Percentiles rank a stretch among this genome's conserved stretches.
These are phyloP conservation scores for Laticauda colubrina DNA, from an alignment of 2,113 vertebrate species.

Conservation along the genomic window DNA sequence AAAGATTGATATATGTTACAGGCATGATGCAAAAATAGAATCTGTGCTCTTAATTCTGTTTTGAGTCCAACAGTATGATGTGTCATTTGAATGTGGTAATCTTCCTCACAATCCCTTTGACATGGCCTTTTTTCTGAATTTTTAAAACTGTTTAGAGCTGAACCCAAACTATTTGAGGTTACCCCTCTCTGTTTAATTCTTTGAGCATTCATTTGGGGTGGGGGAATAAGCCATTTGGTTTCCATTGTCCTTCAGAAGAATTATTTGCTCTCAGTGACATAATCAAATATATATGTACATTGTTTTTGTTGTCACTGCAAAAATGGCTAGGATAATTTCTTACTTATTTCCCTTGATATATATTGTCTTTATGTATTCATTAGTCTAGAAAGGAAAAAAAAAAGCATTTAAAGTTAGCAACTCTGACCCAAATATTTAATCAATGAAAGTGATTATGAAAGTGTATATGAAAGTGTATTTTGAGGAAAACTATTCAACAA, in stretches of 20 bases:
- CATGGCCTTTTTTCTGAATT: neutral
- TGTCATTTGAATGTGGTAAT: conserved; percentile 31
- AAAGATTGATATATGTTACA: conserved; percentile 56
- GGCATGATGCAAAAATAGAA: conserved; percentile 1
- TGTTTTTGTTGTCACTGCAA: neutral
- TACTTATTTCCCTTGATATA: neutral
- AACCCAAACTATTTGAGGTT: neutral
- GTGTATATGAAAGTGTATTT: neutral
- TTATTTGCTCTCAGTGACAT: neutral
- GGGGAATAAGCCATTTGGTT: neutral
- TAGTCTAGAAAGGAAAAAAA: neutral
- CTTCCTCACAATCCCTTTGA: neutral
- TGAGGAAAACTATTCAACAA: neutral
- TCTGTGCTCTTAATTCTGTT: conserved; percentile 22
- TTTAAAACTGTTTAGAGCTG: neutral
- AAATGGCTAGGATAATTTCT: neutral
- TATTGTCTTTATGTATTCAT: neutral
- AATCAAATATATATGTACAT: neutral
- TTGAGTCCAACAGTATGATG: conserved; percentile 9
- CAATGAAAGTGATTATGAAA: neutral
- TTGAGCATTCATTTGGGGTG: neutral
- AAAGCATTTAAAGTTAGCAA: neutral
- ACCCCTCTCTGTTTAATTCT: neutral
- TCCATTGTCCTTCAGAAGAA: neutral
- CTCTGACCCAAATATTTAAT: neutral